Evolutionary conservation across 1,140 invertebrate genomes (phyloP).

Genomic region (Spodoptera litura): DNA sequence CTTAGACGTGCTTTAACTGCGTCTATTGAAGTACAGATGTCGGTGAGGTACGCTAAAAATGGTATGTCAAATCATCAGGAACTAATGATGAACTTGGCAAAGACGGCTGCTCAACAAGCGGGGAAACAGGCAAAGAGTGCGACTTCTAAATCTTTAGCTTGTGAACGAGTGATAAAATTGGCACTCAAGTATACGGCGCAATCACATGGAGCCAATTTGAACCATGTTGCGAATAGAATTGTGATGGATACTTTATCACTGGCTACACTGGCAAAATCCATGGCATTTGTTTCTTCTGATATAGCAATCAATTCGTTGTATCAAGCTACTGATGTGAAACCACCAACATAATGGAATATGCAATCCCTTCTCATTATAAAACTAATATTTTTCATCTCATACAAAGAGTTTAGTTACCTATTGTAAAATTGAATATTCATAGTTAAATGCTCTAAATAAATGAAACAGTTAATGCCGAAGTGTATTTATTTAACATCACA

Average conservation of each 20-base stretch:
- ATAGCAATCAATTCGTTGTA: slow-evolving; percentile 83
- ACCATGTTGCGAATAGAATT: slow-evolving; percentile 80
- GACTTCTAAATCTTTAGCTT: slow-evolving; percentile 76
- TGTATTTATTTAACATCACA: too few species aligned
- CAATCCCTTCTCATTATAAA: neutral
- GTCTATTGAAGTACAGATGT: slow-evolving; percentile 82
- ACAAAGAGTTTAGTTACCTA: neutral
- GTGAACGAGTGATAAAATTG: slow-evolving; percentile 77
- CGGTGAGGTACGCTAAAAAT: slow-evolving; percentile 77
- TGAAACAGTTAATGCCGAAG: too few species aligned
- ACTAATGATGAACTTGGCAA: slow-evolving; percentile 82
- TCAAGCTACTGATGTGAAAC: slow-evolving; percentile 79
- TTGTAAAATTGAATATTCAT: too few species aligned
- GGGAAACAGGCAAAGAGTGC: slow-evolving; percentile 81
- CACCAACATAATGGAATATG: slow-evolving; percentile 52
- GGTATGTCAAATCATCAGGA: slow-evolving; percentile 82
- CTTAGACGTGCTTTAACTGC: slow-evolving; percentile 78
- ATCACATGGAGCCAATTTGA: slow-evolving; percentile 75
- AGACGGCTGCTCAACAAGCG: slow-evolving; percentile 80
- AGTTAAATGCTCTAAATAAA: too few species aligned
- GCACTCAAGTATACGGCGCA: slow-evolving; percentile 82
- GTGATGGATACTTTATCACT: slow-evolving; percentile 81
- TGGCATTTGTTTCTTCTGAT: slow-evolving; percentile 82
- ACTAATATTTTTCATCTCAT: neutral
- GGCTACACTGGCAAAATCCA: slow-evolving; percentile 78